These are phyloP conservation scores for Mormyrops boulengeri DNA, from an alignment of 2,797 vertebrate species.

Conservation along the genomic window DNA sequence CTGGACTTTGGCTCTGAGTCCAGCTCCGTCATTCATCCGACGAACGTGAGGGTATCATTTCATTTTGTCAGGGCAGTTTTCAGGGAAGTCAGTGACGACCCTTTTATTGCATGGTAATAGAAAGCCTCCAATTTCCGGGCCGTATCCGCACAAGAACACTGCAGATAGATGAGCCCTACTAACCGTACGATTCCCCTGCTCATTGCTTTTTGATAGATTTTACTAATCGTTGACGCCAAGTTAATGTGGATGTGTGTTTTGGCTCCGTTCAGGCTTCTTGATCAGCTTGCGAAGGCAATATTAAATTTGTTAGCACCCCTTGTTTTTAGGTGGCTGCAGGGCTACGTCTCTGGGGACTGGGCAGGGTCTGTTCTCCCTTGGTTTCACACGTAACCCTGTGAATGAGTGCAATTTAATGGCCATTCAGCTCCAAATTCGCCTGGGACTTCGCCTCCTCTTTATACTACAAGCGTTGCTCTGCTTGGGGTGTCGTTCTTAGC, in stretches of 20 bases:
- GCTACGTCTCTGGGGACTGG: background rate
- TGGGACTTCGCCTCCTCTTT: background rate
- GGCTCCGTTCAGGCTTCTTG: background rate
- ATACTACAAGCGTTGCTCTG: constrained; percentile 30
- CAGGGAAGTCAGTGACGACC: background rate
- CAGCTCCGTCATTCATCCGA: background rate
- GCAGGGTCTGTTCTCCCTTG: background rate
- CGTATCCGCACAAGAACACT: background rate
- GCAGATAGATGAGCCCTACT: background rate
- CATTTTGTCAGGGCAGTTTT: background rate
- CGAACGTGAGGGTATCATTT: background rate
- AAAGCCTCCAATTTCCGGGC: background rate
- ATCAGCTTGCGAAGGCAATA: background rate
- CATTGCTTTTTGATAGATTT: background rate
- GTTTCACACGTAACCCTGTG: background rate
- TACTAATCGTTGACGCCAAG: background rate
- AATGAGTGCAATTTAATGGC: background rate
- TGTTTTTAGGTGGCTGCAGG: background rate
- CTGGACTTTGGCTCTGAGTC: background rate
- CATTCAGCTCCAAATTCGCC: background rate
- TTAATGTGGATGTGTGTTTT: background rate
- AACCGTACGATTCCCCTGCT: background rate
- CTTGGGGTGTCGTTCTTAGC: constrained; percentile 26
- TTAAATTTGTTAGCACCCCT: background rate
- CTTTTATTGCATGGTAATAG: background rate